Conservation (phyloP, 1,140 invertebrate species). For the Drosophila erecta region DNA sequence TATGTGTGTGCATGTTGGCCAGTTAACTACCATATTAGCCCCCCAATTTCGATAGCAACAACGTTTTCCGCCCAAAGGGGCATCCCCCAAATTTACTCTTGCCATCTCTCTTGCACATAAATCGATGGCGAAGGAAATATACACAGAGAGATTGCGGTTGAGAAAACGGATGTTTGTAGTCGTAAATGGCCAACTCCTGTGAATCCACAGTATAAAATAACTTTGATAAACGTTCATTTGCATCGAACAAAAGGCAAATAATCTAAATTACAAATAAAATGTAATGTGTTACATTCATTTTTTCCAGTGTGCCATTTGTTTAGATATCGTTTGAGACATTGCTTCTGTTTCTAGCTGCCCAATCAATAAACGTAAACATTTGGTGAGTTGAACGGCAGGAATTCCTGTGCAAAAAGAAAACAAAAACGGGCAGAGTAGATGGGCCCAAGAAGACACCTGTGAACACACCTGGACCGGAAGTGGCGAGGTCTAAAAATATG, state of each 20-base stretch:
- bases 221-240: too few relatives aligned
- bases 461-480: slow-evolving; percentile 39
- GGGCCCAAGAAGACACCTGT: slow-evolving; percentile 23
- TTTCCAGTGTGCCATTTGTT: slow-evolving; percentile 4
- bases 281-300: neutral
- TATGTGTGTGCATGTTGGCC: slow-evolving; percentile 12
- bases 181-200: too few relatives aligned
- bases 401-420: slow-evolving; percentile 3
- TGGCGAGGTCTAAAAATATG: slow-evolving; percentile 36
- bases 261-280: neutral
- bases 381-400: slow-evolving; percentile 8
- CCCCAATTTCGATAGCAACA: slow-evolving; percentile 21
- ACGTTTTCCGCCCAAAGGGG: slow-evolving; percentile 31
- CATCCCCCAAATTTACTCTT: slow-evolving; percentile 27
- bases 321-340: slow-evolving; percentile 15
- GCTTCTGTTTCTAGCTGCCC: slow-evolving; percentile 24
- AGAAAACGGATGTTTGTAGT: too few relatives aligned
- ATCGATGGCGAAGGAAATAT: slow-evolving; percentile 25
- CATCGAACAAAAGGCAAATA: too few relatives aligned
- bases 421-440: neutral
- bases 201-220: too few relatives aligned
- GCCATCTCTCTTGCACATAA: slow-evolving; percentile 32
- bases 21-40: slow-evolving; percentile 15
- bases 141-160: neutral
- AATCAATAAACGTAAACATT: slow-evolving; percentile 17